Conservation (phyloP, 2,888 invertebrate genomes). For the Yponomeuta plumbellus region DNA sequence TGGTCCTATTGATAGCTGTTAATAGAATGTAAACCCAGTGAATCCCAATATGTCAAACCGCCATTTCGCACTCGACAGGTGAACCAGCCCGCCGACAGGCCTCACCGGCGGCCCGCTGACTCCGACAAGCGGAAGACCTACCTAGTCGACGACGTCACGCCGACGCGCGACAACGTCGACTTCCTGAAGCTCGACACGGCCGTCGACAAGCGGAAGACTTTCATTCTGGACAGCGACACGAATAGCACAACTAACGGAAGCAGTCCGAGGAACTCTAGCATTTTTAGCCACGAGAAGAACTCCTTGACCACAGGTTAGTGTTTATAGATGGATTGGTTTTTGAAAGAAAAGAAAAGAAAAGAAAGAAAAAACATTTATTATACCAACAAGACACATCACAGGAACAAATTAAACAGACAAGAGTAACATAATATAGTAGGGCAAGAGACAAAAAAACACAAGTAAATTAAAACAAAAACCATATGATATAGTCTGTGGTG, state of each 20-base stretch:
- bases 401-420: too few species aligned
- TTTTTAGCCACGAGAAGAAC: constrained; percentile 61
- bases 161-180: constrained; percentile 61
- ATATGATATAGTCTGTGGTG: too few species aligned
- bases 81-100: constrained; percentile 49
- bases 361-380: too few species aligned
- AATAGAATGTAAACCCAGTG: too few species aligned
- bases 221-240: constrained; percentile 67
- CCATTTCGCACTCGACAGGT: constrained; percentile 36
- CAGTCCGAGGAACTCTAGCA: constrained; percentile 65
- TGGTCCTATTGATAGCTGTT: too few species aligned
- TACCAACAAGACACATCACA: too few species aligned
- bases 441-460: too few species aligned
- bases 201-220: constrained; percentile 62
- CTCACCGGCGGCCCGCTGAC: constrained; percentile 39
- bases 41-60: too few species aligned
- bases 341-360: too few species aligned
- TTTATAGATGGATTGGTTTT: too few species aligned
- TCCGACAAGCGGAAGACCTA: constrained; percentile 58
- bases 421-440: too few species aligned
- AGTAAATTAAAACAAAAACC: too few species aligned
- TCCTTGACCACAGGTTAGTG: constrained; percentile 40
- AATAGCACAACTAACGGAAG: constrained; percentile 69
- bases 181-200: constrained; percentile 42
- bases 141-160: constrained; percentile 60